Conservation (phyloP, 1,140 invertebrate genomes). For the Aphis gossypii region DNA sequence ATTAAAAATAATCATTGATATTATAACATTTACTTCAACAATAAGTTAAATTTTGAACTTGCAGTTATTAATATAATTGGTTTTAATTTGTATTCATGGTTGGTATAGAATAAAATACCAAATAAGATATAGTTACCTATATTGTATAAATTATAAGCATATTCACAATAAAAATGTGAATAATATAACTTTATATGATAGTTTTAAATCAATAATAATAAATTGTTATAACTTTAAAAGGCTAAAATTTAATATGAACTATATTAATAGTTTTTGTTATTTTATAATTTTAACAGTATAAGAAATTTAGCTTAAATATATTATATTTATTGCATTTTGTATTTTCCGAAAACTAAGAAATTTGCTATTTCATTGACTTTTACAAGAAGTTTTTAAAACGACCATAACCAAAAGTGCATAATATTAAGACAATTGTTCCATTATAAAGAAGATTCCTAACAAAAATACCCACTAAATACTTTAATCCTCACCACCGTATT, state of each 20-base stretch:
- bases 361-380: background rate
- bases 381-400: conserved; percentile 23
- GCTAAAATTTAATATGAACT: background rate
- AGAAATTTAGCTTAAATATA: background rate
- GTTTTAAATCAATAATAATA: background rate
- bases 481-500: background rate
- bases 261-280: background rate
- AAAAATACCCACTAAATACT: conserved; percentile 24
- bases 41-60: too few relatives aligned
- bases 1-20: too few relatives aligned
- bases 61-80: background rate
- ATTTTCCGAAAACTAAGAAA: background rate
- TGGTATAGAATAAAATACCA: too few relatives aligned
- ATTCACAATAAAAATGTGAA: background rate
- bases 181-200: background rate
- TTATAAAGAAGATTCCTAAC: background rate
- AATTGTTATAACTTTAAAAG: background rate
- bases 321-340: background rate
- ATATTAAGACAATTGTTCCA: background rate
- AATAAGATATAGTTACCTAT: too few relatives aligned
- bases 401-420: background rate
- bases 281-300: background rate
- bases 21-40: too few relatives aligned
- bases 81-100: background rate
- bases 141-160: background rate